phyloP scores from a whole-genome alignment of 2,888 invertebrate species.

The Platycheirus albimanus region DNA sequence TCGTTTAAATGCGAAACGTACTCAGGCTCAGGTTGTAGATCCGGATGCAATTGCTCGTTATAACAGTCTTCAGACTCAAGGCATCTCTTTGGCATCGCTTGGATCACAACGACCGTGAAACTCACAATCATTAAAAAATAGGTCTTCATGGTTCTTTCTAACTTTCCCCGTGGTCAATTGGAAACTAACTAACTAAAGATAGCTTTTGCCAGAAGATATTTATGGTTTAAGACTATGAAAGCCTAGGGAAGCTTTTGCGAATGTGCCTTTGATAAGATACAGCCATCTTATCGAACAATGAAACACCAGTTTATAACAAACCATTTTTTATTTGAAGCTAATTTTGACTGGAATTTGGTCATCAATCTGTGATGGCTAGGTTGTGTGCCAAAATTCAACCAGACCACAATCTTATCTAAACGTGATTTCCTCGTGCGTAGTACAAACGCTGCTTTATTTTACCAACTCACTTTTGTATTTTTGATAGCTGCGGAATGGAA shows the following conservation, averaged over 20 bases:
- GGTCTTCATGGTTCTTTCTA: constrained; percentile 14
- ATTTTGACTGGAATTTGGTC: too few relatives aligned
- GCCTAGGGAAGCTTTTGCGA: background rate
- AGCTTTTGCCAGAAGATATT: background rate
- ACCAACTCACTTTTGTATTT: background rate
- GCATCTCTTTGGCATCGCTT: constrained; percentile 76
- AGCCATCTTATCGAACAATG: background rate
- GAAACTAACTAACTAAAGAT: constrained; percentile 23
- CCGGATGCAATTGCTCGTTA: constrained; percentile 79
- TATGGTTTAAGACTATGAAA: background rate
- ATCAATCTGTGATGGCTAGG: constrained; percentile 4
- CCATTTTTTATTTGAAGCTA: too few relatives aligned
- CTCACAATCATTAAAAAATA: constrained; percentile 1
- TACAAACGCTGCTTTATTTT: background rate
- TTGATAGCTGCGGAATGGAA: background rate
- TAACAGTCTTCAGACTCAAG: constrained; percentile 77
- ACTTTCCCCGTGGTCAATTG: background rate
- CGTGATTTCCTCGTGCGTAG: constrained; percentile 38
- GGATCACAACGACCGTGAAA: background rate
- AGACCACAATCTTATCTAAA: constrained; percentile 5
- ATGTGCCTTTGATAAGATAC: constrained; percentile 7
- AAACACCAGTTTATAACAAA: background rate
- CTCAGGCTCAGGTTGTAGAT: constrained; percentile 78
- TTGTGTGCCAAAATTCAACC: background rate
- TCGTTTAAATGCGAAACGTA: constrained; percentile 66